Evolutionary conservation across 2,888 invertebrate genomes (phyloP).

Genomic region (Ceratothoa steindachneri): DNA sequence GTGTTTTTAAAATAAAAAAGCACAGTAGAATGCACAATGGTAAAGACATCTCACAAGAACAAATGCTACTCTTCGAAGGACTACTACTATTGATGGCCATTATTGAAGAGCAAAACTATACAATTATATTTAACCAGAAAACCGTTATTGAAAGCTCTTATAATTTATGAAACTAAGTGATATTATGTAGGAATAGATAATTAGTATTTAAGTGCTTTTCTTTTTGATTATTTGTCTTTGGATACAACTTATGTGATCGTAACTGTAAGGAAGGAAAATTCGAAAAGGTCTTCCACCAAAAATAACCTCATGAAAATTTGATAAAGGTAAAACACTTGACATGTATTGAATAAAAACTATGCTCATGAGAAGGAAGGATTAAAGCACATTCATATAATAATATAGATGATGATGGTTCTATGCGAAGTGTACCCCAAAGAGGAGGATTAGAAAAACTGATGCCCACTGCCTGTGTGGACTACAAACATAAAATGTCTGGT

Average conservation of each 20-base stretch:
- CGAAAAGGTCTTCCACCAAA: slow-evolving; percentile 9
- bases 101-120: neutral
- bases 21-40: too few species aligned
- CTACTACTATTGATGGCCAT: neutral
- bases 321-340: slow-evolving; percentile 2
- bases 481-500: slow-evolving; percentile 13
- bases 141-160: neutral
- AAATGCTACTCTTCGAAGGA: too few species aligned
- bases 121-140: neutral
- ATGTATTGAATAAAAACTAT: neutral
- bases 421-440: slow-evolving; percentile 3
- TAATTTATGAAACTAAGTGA: neutral
- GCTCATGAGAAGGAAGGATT: neutral
- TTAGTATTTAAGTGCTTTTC: neutral
- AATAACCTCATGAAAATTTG: slow-evolving; percentile 4
- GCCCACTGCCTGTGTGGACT: neutral
- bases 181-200: neutral
- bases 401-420: neutral
- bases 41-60: too few species aligned
- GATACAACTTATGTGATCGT: neutral
- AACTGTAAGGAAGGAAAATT: neutral
- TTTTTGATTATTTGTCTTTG: neutral
- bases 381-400: neutral
- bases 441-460: slow-evolving; percentile 3
- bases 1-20: too few species aligned